Evolutionary conservation across 1,140 invertebrate genomes (phyloP).

Genomic region (Tetranychus cinnabarinus): DNA sequence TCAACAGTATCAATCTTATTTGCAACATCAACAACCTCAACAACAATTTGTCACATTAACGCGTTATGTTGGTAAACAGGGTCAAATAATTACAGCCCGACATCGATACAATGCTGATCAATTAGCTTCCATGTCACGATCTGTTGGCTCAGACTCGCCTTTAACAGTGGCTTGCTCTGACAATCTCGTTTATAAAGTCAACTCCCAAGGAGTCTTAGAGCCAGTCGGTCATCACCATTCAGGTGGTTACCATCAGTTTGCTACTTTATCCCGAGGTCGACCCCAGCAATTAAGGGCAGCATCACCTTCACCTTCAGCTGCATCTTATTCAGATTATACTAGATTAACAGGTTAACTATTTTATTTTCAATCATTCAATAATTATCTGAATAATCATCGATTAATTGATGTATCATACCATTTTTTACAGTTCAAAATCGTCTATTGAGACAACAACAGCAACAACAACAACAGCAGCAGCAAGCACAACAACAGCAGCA

Average conservation of each 20-base stretch:
- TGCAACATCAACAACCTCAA: neutral
- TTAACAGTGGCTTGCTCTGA: neutral
- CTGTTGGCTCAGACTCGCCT: neutral
- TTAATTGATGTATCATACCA: neutral
- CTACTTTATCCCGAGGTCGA: neutral
- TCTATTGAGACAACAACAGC: constrained; percentile 1
- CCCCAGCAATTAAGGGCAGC: neutral
- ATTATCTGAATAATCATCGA: neutral
- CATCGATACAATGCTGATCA: neutral
- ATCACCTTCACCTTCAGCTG: neutral
- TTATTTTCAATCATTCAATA: neutral
- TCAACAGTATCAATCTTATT: neutral
- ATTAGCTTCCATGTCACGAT: neutral
- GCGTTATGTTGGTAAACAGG: neutral
- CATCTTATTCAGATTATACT: neutral
- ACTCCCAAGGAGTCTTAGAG: neutral
- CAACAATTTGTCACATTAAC: constrained; percentile 8
- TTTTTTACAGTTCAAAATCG: constrained; percentile 1
- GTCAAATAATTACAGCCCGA: neutral
- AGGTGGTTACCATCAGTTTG: constrained; percentile 2
- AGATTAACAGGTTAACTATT: neutral
- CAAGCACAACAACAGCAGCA: constrained; percentile 1
- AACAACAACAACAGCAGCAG: constrained; percentile 1
- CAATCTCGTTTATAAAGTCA: neutral
- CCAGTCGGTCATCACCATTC: neutral